Base-by-base conservation (phyloP, 2,113 vertebrate genomes). In the Mesitornis unicolor region DNA sequence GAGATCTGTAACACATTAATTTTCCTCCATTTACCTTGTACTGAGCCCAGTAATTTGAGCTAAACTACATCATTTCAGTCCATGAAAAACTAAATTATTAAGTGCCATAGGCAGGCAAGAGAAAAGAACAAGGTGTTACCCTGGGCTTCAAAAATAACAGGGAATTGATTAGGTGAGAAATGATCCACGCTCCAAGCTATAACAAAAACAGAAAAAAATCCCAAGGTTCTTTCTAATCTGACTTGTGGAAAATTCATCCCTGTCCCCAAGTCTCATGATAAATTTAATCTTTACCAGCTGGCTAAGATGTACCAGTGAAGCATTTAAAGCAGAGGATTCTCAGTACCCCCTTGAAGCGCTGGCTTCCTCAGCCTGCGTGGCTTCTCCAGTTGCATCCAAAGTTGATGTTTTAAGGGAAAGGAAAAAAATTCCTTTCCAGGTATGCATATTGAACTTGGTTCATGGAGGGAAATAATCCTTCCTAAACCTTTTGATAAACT, bases 71-170 rank as follows among this genome's bases (percentile, higher is more conserved):
- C 53, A 95, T 91, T 95, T 82, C 31, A 84, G 48, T 17, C 48
- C 77, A 87, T 82, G 91, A 91, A 91, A 95, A 95, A 78, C 69
- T 87, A 81, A 95, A 95, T 92, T 95, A 95, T 91, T 89, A 92
- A 94, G 77, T 91, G 69, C 77, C 73, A 78, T 64, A 87, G 84
- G 43, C 43, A 94, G 13, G 20, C 43, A 61, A 82, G 60, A 87
- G 69, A 89, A 95, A 75, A 94, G 89, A 89, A 91, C 65, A 92
- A 84, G 93, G 61, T 87, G 87, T 68, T 94, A 82, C 93, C 56
- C 87, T 84, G 80, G 86, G 64, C 69, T 96, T 90, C 84, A 84
- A 61, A 48, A 95, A 89, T 87, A 95, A 82, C 36, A 91, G 56
- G 21, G 73, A 87, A 89, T 51, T 91, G 73, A 95, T 94, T 91